Conservation (phyloP, 2,888 invertebrate genomes). For the Tuberolachnus salignus region DNA sequence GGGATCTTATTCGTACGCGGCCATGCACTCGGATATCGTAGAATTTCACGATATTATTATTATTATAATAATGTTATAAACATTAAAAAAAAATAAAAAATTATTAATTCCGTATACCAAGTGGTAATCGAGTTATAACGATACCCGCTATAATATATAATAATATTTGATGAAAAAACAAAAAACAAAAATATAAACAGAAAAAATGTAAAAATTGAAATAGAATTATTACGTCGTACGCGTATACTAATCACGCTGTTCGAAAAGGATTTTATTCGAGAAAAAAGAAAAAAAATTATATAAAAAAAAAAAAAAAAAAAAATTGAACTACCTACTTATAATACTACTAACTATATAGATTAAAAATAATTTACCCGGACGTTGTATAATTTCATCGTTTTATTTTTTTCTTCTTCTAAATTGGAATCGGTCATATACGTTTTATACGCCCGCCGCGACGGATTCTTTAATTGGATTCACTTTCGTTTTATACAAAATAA, state of each 20-base stretch:
- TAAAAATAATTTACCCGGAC: slow-evolving; percentile 35
- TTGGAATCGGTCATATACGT: slow-evolving; percentile 13
- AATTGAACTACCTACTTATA: slow-evolving; percentile 13
- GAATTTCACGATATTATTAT: no score
- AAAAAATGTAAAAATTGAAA: no score
- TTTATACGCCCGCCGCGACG: not conserved
- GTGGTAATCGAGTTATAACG: no score
- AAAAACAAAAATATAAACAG: no score
- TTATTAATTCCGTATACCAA: no score
- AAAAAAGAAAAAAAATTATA: slow-evolving; percentile 4
- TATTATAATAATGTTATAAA: no score
- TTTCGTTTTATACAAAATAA: slow-evolving; percentile 14
- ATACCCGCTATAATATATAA: no score
- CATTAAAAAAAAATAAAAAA: no score
- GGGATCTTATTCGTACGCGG: not conserved
- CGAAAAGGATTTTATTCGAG: not conserved
- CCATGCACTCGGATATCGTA: not conserved
- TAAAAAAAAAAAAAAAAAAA: no score
- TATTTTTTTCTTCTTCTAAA: slow-evolving; percentile 22
- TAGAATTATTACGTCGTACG: no score
- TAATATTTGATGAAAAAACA: no score
- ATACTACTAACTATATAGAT: no score
- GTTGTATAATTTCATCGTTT: not conserved
- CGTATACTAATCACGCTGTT: not conserved
- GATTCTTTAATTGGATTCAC: slow-evolving; percentile 46